These are phyloP conservation scores for Coenobita brevimanus DNA, from an alignment of 1,140 invertebrate species.

Conservation along the genomic window DNA sequence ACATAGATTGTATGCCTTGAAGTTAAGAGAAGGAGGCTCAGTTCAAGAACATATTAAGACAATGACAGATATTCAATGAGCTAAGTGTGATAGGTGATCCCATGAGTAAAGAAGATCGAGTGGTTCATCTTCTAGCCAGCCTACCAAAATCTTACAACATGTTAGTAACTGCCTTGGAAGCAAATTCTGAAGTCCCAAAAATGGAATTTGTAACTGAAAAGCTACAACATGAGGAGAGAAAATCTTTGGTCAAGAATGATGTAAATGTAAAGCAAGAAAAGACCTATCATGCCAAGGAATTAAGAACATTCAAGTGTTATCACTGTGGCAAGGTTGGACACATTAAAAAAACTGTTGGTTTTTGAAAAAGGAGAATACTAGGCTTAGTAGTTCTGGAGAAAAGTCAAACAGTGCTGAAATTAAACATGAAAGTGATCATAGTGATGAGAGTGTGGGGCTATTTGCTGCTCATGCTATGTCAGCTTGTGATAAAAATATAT, in stretches of 20 bases:
- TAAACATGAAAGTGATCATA: conserved; percentile 10
- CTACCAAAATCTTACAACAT: neutral
- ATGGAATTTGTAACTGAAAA: conserved; percentile 1
- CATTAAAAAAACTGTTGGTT: conserved; percentile 21
- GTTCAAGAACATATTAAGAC: conserved; percentile 18
- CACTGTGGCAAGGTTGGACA: conserved; percentile 20
- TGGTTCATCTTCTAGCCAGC: conserved; percentile 15
- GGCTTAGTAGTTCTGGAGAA: conserved; percentile 13
- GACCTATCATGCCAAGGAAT: neutral
- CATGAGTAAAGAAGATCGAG: conserved; percentile 1
- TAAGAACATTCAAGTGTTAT: neutral
- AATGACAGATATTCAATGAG: conserved; percentile 24
- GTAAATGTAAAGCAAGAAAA: conserved; percentile 31
- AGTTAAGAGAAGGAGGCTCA: conserved; percentile 22
- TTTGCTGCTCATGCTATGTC: conserved; percentile 14
- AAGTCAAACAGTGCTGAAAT: conserved; percentile 2
- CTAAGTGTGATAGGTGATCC: neutral
- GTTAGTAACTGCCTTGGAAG: neutral
- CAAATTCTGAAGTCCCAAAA: conserved; percentile 11
- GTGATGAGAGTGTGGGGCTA: conserved; percentile 16
- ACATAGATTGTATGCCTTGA: neutral
- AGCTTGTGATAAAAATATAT: conserved; percentile 12
- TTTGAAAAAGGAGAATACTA: conserved; percentile 10
- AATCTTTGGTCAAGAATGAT: neutral
- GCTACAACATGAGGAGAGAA: neutral